Conservation (phyloP, 2,797 vertebrate genomes). For the Fistularia commersonii region DNA sequence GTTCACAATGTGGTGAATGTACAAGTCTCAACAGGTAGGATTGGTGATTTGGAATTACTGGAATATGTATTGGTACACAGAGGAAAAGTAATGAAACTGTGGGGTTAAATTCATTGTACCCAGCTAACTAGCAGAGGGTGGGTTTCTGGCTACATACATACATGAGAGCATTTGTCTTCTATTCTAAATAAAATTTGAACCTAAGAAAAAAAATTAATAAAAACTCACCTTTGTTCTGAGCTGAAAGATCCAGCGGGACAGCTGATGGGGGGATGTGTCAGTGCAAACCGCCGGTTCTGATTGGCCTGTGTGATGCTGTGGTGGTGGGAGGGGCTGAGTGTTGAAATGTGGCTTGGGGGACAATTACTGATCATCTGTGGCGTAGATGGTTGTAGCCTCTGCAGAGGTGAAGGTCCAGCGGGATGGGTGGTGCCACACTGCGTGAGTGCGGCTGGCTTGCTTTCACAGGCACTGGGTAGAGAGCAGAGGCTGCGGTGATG, state of each 20-base stretch:
- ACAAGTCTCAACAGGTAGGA: too few species aligned
- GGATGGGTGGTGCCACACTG: constrained; percentile 64
- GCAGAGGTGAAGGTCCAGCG: constrained; percentile 67
- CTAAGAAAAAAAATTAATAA: neutral
- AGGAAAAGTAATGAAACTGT: too few species aligned
- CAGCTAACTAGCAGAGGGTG: too few species aligned
- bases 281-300: constrained; percentile 72
- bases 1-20: too few species aligned
- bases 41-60: too few species aligned
- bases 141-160: too few species aligned
- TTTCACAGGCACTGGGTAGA: constrained; percentile 85
- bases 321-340: constrained; percentile 46
- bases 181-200: neutral
- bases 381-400: constrained; percentile 54
- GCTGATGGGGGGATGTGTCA: constrained; percentile 77
- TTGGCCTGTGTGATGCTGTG: constrained; percentile 42
- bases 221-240: constrained; percentile 82
- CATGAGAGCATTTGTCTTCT: too few species aligned
- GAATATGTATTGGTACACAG: too few species aligned
- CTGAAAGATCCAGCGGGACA: constrained; percentile 77
- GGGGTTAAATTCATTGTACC: too few species aligned
- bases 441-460: constrained; percentile 83
- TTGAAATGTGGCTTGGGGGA: constrained; percentile 26
- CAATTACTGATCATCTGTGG: constrained; percentile 39
- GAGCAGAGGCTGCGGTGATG: neutral